Percentiles rank a stretch among this genome's conserved stretches.
Evolutionary conservation across 2,888 invertebrate species (phyloP).

Genomic region (Sphecodes monilicornis): DNA sequence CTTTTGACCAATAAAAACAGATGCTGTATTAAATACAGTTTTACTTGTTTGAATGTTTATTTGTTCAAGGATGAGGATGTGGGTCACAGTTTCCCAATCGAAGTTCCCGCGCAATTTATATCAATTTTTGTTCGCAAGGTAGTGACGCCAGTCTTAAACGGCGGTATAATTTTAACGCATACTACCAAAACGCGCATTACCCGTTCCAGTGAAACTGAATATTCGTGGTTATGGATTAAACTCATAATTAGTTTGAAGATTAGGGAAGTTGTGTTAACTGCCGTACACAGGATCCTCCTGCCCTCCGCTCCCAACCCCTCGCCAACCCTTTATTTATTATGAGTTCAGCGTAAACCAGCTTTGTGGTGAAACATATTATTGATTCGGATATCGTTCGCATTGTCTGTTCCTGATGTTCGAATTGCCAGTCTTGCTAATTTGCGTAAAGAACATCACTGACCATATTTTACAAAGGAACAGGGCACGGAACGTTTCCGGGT

Average conservation of each 20-base stretch:
- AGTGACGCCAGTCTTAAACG: neutral
- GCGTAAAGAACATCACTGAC: neutral
- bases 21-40: too few species aligned
- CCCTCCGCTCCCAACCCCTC: neutral
- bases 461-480: neutral
- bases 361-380: conserved; percentile 49
- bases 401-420: conserved; percentile 18
- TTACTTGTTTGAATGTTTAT: too few species aligned
- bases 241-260: conserved; percentile 79
- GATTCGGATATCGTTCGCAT: conserved; percentile 48
- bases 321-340: conserved; percentile 54
- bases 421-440: neutral
- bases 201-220: conserved; percentile 56
- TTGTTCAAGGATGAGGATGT: too few species aligned
- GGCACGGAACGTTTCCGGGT: too few species aligned
- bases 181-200: conserved; percentile 36
- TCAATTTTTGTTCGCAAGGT: neutral
- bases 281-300: conserved; percentile 48
- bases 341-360: conserved; percentile 50
- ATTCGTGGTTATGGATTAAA: conserved; percentile 72
- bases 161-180: conserved; percentile 49
- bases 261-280: conserved; percentile 76
- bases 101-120: neutral
- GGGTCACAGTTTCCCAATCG: neutral
- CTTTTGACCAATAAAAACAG: too few species aligned